Base-by-base conservation (phyloP, 2,888 invertebrate genomes). In the Calliopum simillimum region DNA sequence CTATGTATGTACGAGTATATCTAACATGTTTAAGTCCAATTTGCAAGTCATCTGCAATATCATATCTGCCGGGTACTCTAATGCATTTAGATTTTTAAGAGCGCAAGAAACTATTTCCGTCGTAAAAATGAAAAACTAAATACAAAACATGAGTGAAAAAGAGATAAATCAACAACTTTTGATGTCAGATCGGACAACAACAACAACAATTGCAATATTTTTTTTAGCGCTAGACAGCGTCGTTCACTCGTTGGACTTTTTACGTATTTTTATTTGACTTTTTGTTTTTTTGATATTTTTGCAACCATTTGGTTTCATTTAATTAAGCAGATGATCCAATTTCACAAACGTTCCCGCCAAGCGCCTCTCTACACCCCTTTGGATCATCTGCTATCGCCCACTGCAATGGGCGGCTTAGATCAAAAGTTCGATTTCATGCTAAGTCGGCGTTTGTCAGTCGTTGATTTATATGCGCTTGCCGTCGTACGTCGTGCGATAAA, bases 401-500 rank as follows among this genome's bases (percentile, higher is more conserved):
- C 8, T 47, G 49, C 16, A 19, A 33, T 33, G 25, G 77, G 78
- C 82, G 83, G 82, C 80, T 76, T 72, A 82, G 82, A 83, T 82
- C 83, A 82, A 82, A 82, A 77, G 77, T 81, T 79, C 80, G 81
- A 82, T 82, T 82, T 83, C 81, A 82, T 82, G 82, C 71, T 79
- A 82, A 81, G 82, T 83, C 80, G 79, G 79, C 78, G 79, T 83
- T 80, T 83, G 82, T 80, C 81, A 81, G 76, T 66, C 51, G 66
- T 71, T 76, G 67, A 67, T 67, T 67, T 72, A 70, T 71, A 61
- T n/a, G n/a, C 69, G 69, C 69, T 51, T 70, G 58, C 56, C 56
- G 51, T 69, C 69, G 64, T 65, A 66, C 71, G 63, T 65, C 55
- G 68, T 69, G 53, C 43, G n/a, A n/a, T n/a, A n/a, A n/a, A n/a